Conservation (phyloP, 2,113 vertebrate genomes). For the Indicator maculatus region DNA sequence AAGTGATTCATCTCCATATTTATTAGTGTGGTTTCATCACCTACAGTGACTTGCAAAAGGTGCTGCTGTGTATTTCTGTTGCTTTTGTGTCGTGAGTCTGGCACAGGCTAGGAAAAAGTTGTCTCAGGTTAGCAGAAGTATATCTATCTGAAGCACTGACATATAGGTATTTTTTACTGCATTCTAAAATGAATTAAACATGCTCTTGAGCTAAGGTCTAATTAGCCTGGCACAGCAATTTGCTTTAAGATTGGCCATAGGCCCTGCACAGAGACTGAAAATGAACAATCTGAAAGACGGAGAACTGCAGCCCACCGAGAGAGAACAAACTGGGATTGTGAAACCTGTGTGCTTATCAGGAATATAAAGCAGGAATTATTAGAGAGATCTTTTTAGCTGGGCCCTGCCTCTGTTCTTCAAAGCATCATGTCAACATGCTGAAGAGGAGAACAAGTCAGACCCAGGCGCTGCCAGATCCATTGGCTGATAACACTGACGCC, state of each 20-base stretch:
- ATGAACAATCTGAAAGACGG: background rate
- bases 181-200: conserved; percentile 7
- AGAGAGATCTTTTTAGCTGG: conserved; percentile 17
- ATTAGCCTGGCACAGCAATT: background rate
- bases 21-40: background rate
- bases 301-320: background rate
- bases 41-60: background rate
- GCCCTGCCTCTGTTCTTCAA: conserved; percentile 12
- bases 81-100: background rate
- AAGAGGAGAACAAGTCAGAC: background rate
- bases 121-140: background rate
- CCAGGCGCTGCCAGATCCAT: conserved; percentile 33
- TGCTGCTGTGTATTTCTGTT: background rate
- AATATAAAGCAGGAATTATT: conserved; percentile 42
- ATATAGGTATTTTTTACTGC: background rate
- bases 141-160: background rate
- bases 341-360: background rate
- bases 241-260: background rate
- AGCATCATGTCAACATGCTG: background rate
- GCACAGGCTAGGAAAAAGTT: background rate
- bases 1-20: background rate
- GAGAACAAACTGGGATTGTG: background rate
- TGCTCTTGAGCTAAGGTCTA: conserved; percentile 9
- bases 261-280: background rate
- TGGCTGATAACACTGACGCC: conserved; percentile 55